Conservation (phyloP, 2,888 invertebrate species). For the Acleris cristana region DNA sequence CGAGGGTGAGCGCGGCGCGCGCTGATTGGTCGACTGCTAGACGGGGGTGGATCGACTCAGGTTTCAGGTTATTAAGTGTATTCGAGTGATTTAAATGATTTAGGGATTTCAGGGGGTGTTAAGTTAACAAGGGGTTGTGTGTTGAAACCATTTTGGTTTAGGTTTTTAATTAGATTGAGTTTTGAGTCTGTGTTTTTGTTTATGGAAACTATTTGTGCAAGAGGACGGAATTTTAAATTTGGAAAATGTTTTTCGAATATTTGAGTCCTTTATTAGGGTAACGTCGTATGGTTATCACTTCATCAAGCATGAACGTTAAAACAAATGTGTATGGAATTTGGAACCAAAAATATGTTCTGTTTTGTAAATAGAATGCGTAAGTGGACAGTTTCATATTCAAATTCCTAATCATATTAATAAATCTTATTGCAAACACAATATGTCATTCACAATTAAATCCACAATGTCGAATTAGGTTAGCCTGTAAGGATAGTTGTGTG, state of each 20-base stretch:
- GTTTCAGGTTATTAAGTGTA: constrained; percentile 67
- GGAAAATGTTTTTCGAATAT: neutral
- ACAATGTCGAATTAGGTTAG: no score
- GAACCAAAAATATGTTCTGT: no score
- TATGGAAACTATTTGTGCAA: neutral
- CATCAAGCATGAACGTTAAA: no score
- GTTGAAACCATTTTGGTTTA: constrained; percentile 45
- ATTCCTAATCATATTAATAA: no score
- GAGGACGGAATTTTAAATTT: neutral
- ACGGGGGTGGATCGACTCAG: constrained; percentile 63
- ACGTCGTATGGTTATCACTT: no score
- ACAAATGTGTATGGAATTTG: no score
- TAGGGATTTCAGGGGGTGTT: constrained; percentile 56
- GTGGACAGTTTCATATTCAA: no score
- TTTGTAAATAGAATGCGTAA: no score
- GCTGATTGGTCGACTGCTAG: constrained; percentile 55
- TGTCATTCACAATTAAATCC: no score
- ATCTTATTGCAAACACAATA: no score
- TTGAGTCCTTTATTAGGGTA: no score
- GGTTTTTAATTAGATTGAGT: constrained; percentile 35
- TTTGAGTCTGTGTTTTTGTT: neutral
- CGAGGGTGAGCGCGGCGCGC: constrained; percentile 59
- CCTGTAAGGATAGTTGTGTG: no score
- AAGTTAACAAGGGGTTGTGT: constrained; percentile 34
- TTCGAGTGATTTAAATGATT: constrained; percentile 75